Conservation (phyloP, 2,888 invertebrate species). For the Sphecodes monilicornis region DNA sequence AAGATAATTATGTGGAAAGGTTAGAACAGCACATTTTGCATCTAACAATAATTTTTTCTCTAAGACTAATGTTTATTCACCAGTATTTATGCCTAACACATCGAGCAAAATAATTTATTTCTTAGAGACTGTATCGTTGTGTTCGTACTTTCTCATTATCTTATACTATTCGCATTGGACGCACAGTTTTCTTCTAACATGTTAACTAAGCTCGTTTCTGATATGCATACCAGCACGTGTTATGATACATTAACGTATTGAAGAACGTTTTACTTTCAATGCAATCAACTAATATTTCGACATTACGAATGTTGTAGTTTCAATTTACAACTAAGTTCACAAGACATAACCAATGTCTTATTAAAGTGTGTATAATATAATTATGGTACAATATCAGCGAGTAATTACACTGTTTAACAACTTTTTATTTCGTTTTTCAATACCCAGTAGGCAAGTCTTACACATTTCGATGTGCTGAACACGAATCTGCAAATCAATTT, state of each 20-base stretch:
- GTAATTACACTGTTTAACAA: neutral
- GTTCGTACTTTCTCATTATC: conserved; percentile 16
- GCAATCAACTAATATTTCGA: neutral
- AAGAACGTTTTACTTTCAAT: conserved; percentile 2
- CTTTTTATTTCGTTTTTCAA: neutral
- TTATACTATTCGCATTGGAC: conserved; percentile 20
- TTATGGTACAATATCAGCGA: neutral
- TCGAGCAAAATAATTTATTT: neutral
- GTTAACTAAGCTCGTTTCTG: conserved; percentile 8
- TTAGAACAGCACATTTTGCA: conserved; percentile 1
- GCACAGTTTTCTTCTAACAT: conserved; percentile 22
- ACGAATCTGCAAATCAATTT: neutral
- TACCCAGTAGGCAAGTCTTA: neutral
- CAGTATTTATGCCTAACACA: neutral
- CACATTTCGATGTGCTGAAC: neutral
- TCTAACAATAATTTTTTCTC: neutral
- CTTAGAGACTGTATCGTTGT: conserved; percentile 9
- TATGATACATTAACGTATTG: neutral
- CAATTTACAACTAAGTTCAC: conserved; percentile 1
- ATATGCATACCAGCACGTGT: conserved; percentile 21
- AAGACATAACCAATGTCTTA: neutral
- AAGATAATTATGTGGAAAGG: conserved; percentile 4
- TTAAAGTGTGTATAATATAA: neutral
- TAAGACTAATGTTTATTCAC: neutral
- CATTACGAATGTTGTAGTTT: conserved; percentile 9